These are phyloP conservation scores for Saxidomus purpurata DNA, from an alignment of 1,140 invertebrate genomes.

Conservation along the genomic window DNA sequence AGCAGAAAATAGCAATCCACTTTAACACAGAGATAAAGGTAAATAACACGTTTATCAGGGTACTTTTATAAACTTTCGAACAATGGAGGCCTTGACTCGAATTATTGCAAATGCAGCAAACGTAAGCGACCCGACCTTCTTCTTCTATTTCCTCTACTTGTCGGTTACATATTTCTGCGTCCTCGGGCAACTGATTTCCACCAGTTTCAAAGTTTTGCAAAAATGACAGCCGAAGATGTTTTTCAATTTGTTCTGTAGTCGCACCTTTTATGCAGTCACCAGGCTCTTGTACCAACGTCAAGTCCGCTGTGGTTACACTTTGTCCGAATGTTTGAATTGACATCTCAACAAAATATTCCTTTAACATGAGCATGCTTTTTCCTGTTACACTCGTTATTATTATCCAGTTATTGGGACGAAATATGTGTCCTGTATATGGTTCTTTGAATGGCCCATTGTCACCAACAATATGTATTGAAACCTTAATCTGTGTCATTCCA, in stretches of 20 bases:
- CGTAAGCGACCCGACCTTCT: conserved; percentile 6
- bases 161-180: conserved; percentile 14
- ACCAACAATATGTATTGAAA: neutral
- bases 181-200: neutral
- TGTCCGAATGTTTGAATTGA: conserved; percentile 1
- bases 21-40: neutral
- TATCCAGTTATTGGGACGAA: neutral
- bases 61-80: neutral
- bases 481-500: too few relatives aligned
- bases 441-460: neutral
- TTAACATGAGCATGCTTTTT: conserved; percentile 23
- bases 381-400: conserved; percentile 27
- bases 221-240: neutral
- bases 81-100: neutral
- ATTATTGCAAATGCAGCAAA: neutral
- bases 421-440: neutral
- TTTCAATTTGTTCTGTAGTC: neutral
- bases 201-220: conserved; percentile 12
- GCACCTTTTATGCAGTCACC: neutral
- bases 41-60: neutral
- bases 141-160: neutral
- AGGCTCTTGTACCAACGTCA: neutral
- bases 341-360: conserved; percentile 46
- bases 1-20: neutral
- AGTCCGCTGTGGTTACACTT: neutral